These are phyloP conservation scores for Loris lydekkerianus DNA, from an alignment of 2,797 vertebrate species.

Conservation along the genomic window DNA sequence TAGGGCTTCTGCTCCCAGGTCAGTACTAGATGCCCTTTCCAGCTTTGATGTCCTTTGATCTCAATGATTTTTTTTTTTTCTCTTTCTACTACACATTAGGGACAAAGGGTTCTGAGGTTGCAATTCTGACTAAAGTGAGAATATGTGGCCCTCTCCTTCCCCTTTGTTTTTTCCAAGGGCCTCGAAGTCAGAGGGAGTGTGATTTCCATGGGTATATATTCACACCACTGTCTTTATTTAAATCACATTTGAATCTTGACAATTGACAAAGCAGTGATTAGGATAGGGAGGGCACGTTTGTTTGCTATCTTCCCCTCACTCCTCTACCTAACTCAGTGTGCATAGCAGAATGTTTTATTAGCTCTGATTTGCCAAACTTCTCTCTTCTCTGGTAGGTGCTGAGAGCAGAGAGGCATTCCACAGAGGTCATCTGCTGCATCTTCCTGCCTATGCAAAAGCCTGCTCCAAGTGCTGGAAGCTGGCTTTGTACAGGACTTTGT, in stretches of 20 bases:
- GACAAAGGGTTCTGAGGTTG: not conserved
- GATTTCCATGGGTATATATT: not conserved
- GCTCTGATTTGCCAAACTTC: not conserved
- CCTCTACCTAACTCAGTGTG: not conserved
- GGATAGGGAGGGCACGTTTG: not conserved
- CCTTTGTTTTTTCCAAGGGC: not conserved
- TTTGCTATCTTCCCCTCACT: not conserved
- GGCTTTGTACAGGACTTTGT: conserved; percentile 40
- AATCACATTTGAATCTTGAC: conserved; percentile 30
- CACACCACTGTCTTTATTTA: not conserved
- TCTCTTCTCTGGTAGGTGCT: not conserved
- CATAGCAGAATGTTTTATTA: conserved; percentile 14
- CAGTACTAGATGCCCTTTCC: not conserved
- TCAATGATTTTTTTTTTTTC: conserved; percentile 30
- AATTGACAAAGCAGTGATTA: conserved; percentile 28
- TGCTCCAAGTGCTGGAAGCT: not conserved
- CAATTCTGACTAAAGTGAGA: not conserved
- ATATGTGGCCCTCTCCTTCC: not conserved
- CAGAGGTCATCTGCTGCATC: not conserved
- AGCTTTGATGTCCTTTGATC: not conserved
- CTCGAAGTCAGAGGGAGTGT: not conserved
- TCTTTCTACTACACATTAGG: not conserved
- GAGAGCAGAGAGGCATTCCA: conserved; percentile 16
- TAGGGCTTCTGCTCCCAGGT: conserved; percentile 3
- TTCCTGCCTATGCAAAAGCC: not conserved